phyloP scores from a whole-genome alignment of 2,113 vertebrate species.

The Apus apus region DNA sequence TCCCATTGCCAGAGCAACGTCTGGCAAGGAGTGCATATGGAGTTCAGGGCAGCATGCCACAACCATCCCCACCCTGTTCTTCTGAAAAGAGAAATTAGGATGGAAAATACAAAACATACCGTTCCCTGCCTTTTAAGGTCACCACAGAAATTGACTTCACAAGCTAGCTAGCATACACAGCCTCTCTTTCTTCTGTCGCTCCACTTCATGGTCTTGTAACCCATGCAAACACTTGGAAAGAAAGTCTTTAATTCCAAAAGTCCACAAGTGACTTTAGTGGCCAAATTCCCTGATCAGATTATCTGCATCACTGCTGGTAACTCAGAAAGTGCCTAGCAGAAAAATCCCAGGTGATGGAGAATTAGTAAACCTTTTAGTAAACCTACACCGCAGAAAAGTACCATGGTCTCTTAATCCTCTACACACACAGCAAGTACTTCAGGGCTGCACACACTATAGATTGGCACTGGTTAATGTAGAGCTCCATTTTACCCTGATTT shows the following conservation, averaged over 20 bases:
- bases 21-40: background rate
- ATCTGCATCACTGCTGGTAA: background rate
- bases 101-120: background rate
- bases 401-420: background rate
- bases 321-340: background rate
- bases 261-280: background rate
- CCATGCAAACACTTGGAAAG: background rate
- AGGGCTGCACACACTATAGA: background rate
- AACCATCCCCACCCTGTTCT: constrained; percentile 5
- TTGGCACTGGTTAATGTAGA: background rate
- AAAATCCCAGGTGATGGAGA: background rate
- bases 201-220: background rate
- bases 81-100: background rate
- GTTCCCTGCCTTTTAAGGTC: constrained; percentile 57
- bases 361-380: background rate
- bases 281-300: background rate
- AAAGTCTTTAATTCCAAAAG: background rate
- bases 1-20: background rate
- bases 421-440: background rate
- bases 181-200: background rate
- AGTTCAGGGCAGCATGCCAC: background rate
- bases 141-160: background rate
- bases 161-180: background rate
- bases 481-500: background rate
- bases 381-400: background rate